These are phyloP conservation scores for Todiramphus saurophagus DNA, from an alignment of 2,113 vertebrate species.

Conservation along the genomic window DNA sequence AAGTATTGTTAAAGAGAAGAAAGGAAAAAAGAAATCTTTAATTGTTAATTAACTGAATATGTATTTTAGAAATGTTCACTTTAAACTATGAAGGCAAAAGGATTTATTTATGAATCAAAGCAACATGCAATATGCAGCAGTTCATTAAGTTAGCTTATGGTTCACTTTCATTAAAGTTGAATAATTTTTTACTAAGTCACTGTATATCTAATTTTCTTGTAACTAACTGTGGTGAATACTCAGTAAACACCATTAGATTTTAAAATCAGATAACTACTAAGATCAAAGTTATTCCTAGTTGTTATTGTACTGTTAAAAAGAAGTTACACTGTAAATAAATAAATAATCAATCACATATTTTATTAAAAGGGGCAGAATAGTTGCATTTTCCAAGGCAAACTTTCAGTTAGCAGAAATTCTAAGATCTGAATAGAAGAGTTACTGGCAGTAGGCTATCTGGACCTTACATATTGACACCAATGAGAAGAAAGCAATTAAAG, in stretches of 20 bases:
- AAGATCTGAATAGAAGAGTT: neutral
- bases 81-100: conserved; percentile 18
- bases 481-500: neutral
- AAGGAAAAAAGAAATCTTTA: neutral
- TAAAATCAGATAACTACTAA: neutral
- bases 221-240: neutral
- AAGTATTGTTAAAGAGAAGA: neutral
- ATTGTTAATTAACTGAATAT: conserved; percentile 55
- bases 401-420: neutral
- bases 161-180: conserved; percentile 41
- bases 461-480: neutral
- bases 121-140: conserved; percentile 34
- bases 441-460: neutral
- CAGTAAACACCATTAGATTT: neutral
- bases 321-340: neutral
- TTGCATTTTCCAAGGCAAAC: neutral
- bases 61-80: conserved; percentile 41
- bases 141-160: conserved; percentile 31
- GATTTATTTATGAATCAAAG: conserved; percentile 63
- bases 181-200: conserved; percentile 23
- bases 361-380: neutral
- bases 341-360: conserved; percentile 9
- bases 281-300: conserved; percentile 28
- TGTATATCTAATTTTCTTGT: conserved; percentile 1
- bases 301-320: neutral